Percentiles rank a stretch among this genome's conserved stretches.
These are phyloP conservation scores for Columba guinea DNA, from an alignment of 2,797 vertebrate species.

Conservation along the genomic window DNA sequence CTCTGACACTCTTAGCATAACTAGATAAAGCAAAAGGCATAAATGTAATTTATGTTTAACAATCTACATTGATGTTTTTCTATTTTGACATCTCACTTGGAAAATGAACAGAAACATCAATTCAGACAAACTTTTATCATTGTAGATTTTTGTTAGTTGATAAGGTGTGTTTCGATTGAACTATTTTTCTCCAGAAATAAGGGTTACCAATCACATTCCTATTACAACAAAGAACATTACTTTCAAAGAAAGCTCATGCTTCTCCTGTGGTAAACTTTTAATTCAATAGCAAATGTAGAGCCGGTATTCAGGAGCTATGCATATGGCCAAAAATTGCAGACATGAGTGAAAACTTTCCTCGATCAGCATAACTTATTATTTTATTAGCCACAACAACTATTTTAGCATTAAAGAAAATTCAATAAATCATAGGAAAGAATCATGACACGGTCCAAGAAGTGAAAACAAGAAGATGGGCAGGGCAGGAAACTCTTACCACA, in stretches of 20 bases:
- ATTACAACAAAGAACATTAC: not conserved
- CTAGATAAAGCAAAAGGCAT: conserved; percentile 29
- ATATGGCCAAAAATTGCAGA: not conserved
- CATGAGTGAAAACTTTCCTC: not conserved
- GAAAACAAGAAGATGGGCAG: not conserved
- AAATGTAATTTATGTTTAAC: not conserved
- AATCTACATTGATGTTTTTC: not conserved
- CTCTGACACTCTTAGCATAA: not conserved
- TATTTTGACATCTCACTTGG: not conserved
- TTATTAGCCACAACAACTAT: not conserved
- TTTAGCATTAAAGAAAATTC: not conserved
- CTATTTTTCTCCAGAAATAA: not conserved
- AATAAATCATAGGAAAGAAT: not conserved
- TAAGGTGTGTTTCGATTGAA: not conserved
- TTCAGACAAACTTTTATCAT: not conserved
- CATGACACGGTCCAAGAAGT: not conserved
- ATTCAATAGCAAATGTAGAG: not conserved
- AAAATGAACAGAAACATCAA: conserved; percentile 13
- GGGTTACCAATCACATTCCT: not conserved
- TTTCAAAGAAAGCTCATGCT: not conserved
- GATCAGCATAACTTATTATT: not conserved
- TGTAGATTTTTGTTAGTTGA: not conserved
- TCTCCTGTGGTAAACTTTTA: not conserved
- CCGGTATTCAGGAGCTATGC: too few relatives aligned
- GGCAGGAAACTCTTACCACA: not conserved